Evolutionary conservation across 2,113 vertebrate species (phyloP), one percentile per base, ranked within the genome.

Genomic region (Sprattus sprattus): DNA sequence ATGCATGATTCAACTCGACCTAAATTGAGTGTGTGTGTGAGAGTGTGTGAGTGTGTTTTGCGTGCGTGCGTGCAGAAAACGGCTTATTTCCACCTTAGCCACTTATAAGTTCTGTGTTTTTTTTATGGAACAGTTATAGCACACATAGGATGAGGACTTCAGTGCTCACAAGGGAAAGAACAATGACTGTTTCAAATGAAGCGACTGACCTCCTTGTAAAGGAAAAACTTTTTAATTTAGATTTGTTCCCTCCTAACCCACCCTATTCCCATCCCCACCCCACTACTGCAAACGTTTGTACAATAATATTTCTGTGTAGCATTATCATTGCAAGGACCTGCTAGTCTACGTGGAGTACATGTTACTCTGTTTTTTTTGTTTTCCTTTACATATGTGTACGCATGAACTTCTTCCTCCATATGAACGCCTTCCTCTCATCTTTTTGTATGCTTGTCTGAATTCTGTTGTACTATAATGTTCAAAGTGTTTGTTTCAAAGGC

Each of bases 301-400:
- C 10, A 78, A 4, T 78, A 39, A 78, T 11, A 32, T 78, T 28
- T 78, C 16, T 78, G 71, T 78, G 10, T 78, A 78, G 71, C 71
- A 78, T 78, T 78, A 15, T 78, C 71, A 32, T 78, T 39, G 71
- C 71, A 78, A 15, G 80, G 80, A 84, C 71, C 57, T 81, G 28
- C 39, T 54, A 78, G 83, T 11, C 57, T 84, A 46, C 81, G 81
- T 50, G 54, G 32, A 78, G 47, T 83, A 49, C 64, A 81, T 81
- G 60, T 82, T 45, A 46, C 46, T 18, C 47, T 81, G 3, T 86
- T 60, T 87, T 87, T 47, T 71, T 49, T 57, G 9, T 28, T 82
- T 44, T 75, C 2, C 10, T 32, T 78, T 16, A 39, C 25, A 67
- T 2, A 64, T 64, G 6, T 64, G 22, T 64, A 20, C 60, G 8